phyloP scores from a whole-genome alignment of 2,113 vertebrate species.

The Empidonax traillii region DNA sequence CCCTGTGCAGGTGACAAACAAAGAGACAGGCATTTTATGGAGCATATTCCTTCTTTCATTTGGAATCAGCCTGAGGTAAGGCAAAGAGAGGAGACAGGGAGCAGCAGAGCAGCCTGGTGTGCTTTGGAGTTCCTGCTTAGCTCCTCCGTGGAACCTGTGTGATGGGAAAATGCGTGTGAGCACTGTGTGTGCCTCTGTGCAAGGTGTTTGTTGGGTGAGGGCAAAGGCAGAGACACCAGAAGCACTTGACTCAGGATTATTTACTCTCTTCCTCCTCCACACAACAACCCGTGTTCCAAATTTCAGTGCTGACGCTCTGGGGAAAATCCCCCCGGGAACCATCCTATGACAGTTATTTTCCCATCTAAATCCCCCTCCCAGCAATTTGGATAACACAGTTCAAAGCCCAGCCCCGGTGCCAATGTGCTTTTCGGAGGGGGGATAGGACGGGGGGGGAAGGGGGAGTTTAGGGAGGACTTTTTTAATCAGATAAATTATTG shows the following conservation, averaged over 20 bases:
- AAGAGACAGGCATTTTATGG: neutral
- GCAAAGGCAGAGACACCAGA: neutral
- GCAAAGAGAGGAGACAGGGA: neutral
- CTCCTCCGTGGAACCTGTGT: neutral
- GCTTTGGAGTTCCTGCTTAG: neutral
- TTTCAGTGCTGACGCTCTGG: neutral
- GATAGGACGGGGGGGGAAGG: neutral
- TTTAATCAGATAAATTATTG: conserved; percentile 66
- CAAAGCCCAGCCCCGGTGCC: neutral
- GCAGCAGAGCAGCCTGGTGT: neutral
- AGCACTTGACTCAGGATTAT: conserved; percentile 5
- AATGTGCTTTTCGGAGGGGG: neutral
- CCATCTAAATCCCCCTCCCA: conserved; percentile 24
- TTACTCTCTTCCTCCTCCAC: conserved; percentile 17
- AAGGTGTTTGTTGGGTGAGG: neutral
- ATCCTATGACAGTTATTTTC: conserved; percentile 27
- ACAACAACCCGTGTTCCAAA: neutral
- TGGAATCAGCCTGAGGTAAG: neutral
- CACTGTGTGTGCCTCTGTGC: neutral
- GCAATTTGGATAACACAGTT: conserved; percentile 18
- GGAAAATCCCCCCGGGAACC: neutral
- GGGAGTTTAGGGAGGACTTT: conserved; percentile 34
- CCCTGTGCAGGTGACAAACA: neutral
- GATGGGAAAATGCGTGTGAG: neutral
- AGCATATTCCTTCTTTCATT: neutral